Conservation (phyloP, 2,113 vertebrate species). For the Myiozetetes cayanensis region DNA sequence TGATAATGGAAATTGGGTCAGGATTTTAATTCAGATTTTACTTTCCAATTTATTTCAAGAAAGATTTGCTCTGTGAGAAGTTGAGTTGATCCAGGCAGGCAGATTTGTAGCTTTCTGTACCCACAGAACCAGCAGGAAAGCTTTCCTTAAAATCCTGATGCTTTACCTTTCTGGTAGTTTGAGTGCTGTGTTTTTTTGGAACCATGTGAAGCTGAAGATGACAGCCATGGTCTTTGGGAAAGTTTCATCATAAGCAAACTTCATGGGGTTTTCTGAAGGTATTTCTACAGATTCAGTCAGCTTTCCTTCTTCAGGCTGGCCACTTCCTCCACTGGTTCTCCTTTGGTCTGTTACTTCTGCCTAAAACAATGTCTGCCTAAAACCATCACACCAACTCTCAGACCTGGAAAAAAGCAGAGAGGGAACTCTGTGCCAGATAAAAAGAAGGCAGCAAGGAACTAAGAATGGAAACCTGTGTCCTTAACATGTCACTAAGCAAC, state of each 20-base stretch:
- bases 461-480: neutral
- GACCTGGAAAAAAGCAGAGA: constrained; percentile 66
- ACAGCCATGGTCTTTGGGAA: constrained; percentile 86
- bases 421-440: neutral
- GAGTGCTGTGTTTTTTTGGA: constrained; percentile 85
- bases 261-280: constrained; percentile 85
- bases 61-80: neutral
- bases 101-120: neutral
- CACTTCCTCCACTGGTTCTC: constrained; percentile 79
- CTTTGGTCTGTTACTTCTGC: constrained; percentile 87
- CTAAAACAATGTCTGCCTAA: constrained; percentile 88
- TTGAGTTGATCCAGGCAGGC: neutral
- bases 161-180: constrained; percentile 50
- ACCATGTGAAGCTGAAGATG: constrained; percentile 89
- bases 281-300: constrained; percentile 87
- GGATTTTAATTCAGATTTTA: neutral
- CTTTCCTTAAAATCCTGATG: neutral
- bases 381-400: constrained; percentile 82
- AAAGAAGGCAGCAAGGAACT: neutral
- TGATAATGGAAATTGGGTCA: neutral
- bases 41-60: neutral
- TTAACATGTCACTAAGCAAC: neutral
- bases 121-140: neutral
- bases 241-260: constrained; percentile 84
- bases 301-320: constrained; percentile 83